Conservation (phyloP, 2,797 vertebrate genomes). For the Sphenodon punctatus region DNA sequence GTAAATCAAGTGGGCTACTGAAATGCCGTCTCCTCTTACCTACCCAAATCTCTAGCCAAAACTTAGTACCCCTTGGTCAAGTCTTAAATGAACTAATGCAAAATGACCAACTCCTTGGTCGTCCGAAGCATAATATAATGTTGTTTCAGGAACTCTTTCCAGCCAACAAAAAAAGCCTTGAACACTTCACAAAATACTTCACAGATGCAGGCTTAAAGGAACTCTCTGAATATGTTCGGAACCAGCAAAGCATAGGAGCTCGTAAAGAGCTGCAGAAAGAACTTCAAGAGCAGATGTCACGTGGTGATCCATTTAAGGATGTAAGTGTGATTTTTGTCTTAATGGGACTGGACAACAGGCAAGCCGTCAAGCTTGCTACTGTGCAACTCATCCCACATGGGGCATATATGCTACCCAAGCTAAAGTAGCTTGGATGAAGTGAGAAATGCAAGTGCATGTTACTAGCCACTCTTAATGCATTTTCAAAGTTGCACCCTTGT, state of each 20-base stretch:
- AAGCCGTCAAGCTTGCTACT: no score
- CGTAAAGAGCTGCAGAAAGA: constrained; percentile 96
- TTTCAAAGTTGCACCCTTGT: no score
- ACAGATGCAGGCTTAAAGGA: constrained; percentile 95
- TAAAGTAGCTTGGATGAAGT: no score
- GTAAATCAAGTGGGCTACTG: background rate
- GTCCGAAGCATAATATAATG: background rate
- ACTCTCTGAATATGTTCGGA: constrained; percentile 92
- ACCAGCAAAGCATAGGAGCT: constrained; percentile 94
- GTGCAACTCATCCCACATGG: no score
- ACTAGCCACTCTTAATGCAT: no score
- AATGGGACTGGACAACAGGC: background rate
- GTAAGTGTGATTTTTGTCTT: constrained; percentile 69
- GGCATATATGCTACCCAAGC: no score
- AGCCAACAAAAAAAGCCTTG: constrained; percentile 94
- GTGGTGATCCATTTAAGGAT: constrained; percentile 91
- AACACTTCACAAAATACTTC: constrained; percentile 97
- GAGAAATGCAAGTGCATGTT: no score
- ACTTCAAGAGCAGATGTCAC: constrained; percentile 92
- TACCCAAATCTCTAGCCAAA: background rate
- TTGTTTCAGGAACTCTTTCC: constrained; percentile 91
- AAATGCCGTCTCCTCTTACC: background rate
- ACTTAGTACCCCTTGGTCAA: no score
- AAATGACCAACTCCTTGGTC: background rate
- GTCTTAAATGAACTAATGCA: background rate